phyloP scores from a whole-genome alignment of 2,888 invertebrate species.

The Trichacis sp. region DNA sequence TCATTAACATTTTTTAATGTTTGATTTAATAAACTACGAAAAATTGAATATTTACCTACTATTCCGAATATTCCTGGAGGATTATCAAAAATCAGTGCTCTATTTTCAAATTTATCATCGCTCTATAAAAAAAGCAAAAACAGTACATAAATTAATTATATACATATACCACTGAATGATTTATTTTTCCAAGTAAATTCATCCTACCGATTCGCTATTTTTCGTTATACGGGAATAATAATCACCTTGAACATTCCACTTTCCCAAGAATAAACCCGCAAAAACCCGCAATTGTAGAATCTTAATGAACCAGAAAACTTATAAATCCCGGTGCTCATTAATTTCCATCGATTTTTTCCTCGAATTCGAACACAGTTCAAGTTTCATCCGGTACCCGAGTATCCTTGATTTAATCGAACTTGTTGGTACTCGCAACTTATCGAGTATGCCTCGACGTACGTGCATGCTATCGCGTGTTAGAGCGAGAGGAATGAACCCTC shows the following conservation, averaged over 20 bases:
- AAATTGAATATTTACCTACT: too few relatives aligned
- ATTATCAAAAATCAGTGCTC: too few relatives aligned
- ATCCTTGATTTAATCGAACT: constrained; percentile 21
- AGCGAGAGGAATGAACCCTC: constrained; percentile 26
- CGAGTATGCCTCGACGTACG: constrained; percentile 17
- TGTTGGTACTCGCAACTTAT: constrained; percentile 20
- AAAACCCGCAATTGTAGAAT: background rate
- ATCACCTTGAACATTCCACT: background rate
- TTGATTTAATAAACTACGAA: too few relatives aligned
- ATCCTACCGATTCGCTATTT: too few relatives aligned
- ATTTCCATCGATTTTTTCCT: constrained; percentile 12
- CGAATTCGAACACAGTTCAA: constrained; percentile 12
- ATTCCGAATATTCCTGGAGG: too few relatives aligned
- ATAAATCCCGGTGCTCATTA: constrained; percentile 18
- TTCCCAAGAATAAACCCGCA: background rate
- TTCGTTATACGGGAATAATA: background rate
- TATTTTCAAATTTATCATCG: too few relatives aligned
- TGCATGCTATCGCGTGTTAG: constrained; percentile 36
- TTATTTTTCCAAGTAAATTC: too few relatives aligned
- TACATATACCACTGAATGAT: too few relatives aligned
- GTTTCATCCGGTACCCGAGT: constrained; percentile 16
- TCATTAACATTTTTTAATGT: too few relatives aligned
- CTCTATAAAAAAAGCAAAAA: too few relatives aligned
- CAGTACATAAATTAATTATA: too few relatives aligned
- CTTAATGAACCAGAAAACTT: constrained; percentile 8